Evolutionary conservation across 2,113 vertebrate genomes (phyloP), one percentile per base, ranked within the genome.

Genomic region (Carassius gibelio): DNA sequence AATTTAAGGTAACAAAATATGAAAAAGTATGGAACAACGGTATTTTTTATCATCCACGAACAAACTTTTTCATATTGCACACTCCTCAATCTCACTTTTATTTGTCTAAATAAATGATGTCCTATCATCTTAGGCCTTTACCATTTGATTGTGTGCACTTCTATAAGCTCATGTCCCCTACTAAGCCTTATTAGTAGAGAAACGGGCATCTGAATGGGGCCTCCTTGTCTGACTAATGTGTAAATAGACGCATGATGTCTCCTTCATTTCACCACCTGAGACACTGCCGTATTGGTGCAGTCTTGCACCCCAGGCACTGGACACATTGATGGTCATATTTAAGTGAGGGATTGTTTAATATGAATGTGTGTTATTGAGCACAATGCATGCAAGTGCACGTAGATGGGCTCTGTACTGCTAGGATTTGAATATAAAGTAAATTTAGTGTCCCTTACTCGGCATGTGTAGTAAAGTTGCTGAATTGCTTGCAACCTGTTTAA

Each of bases 281-380:
- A 42, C 26, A 26, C 17, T 21, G 68, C 8, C 8, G 1, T 71
- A 71, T 42, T 21, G 68, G 8, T 1, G 8, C 68, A 19, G 36
- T 21, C 2, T 42, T 71, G 34, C 68, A 71, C 34, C 17, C 8
- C 34, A 69, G 68, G 17, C 17, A 36, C 2, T 11, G 68, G 36
- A 42, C 19, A 21, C 34, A 8, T 38, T 71, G 68, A 42, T 71
- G 36, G 36, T 72, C 69, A 72, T 72, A 72, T 72, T 72, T 72
- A 42, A 72, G 64, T 68, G 64, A 68, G 26, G 1, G 36, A n/a
- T 72, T 0, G 19, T 10, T 42, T 71, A n/a, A 71, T 42, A 11
- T 42, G 68, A 42, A 11, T 71, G 68, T 42, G 36, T 71, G 38
- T 71, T 42, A 71, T 42, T 38, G 19, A 36, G 19, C 7, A 42